Percentiles rank a stretch among this genome's conserved stretches.
phyloP scores from a whole-genome alignment of 2,797 vertebrate species.

The Pogoniulus pusillus region DNA sequence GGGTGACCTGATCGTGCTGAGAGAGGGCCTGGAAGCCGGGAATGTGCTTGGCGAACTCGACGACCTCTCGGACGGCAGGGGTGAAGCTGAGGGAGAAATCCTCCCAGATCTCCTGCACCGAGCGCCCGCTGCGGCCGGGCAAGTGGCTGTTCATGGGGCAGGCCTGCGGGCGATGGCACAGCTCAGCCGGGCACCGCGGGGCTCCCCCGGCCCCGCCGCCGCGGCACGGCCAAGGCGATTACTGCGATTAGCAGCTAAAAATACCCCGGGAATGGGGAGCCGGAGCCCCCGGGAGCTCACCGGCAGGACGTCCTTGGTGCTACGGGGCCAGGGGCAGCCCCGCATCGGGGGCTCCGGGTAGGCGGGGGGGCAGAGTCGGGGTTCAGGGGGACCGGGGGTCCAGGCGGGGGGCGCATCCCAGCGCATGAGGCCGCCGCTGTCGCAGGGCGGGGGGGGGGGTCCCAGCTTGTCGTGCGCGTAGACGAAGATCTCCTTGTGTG shows the following conservation, averaged over 20 bases:
- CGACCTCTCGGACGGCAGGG: constrained; percentile 89
- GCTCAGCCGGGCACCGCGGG: not conserved
- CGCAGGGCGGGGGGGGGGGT: not conserved
- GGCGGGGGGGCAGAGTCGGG: constrained; percentile 76
- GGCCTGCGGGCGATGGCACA: constrained; percentile 73
- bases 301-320: constrained; percentile 79
- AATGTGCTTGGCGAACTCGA: constrained; percentile 92
- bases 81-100: constrained; percentile 94
- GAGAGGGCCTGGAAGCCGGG: constrained; percentile 88
- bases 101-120: constrained; percentile 91
- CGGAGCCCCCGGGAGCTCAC: constrained; percentile 72
- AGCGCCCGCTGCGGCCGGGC: constrained; percentile 81
- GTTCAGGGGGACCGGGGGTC: constrained; percentile 73
- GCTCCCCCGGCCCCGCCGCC: not conserved
- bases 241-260: not conserved
- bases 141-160: constrained; percentile 92
- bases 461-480: constrained; percentile 87
- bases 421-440: constrained; percentile 44
- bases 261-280: not conserved
- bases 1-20: constrained; percentile 89
- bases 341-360: constrained; percentile 63
- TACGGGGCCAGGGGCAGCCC: constrained; percentile 77
- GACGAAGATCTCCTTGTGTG: constrained; percentile 89
- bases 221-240: not conserved
- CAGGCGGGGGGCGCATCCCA: constrained; percentile 74